Conservation (phyloP, 1,140 invertebrate species). For the Tachypleus tridentatus region DNA sequence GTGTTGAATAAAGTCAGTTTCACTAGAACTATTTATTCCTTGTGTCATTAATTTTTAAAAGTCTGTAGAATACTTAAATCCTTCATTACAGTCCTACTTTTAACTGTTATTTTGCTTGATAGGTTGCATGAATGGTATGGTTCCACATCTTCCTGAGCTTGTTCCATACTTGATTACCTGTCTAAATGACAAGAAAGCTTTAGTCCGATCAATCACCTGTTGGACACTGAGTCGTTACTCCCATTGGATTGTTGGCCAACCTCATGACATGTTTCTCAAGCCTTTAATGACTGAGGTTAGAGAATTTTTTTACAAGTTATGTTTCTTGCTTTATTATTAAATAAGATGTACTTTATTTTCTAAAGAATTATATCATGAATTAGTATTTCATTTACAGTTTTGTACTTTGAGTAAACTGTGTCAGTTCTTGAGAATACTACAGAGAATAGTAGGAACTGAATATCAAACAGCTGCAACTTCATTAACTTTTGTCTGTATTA, state of each 20-base stretch:
- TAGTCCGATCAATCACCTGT: conserved; percentile 95
- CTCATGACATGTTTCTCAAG: conserved; percentile 84
- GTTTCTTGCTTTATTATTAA: not conserved
- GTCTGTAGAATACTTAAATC: conserved; percentile 5
- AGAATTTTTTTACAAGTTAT: conserved; percentile 1
- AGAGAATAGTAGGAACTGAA: not conserved
- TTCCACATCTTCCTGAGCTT: conserved; percentile 85
- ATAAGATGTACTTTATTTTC: not conserved
- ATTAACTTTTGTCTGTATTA: too few species aligned
- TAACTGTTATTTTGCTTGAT: not conserved
- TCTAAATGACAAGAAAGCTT: conserved; percentile 84
- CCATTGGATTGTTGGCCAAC: conserved; percentile 93
- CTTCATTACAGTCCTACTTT: conserved; percentile 9
- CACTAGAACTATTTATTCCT: not conserved
- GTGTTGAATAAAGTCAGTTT: too few species aligned
- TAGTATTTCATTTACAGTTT: conserved; percentile 7
- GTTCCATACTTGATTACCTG: conserved; percentile 92
- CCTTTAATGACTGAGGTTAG: conserved; percentile 85
- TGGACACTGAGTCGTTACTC: conserved; percentile 97
- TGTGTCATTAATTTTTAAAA: conserved; percentile 12
- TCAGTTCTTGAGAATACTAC: not conserved
- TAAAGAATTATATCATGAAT: conserved; percentile 2
- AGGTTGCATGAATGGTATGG: conserved; percentile 94
- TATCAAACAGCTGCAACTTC: too few species aligned
- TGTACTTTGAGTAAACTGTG: not conserved